Base-by-base conservation (phyloP, 2,888 invertebrate species). In the Eubasilissa splendida region DNA sequence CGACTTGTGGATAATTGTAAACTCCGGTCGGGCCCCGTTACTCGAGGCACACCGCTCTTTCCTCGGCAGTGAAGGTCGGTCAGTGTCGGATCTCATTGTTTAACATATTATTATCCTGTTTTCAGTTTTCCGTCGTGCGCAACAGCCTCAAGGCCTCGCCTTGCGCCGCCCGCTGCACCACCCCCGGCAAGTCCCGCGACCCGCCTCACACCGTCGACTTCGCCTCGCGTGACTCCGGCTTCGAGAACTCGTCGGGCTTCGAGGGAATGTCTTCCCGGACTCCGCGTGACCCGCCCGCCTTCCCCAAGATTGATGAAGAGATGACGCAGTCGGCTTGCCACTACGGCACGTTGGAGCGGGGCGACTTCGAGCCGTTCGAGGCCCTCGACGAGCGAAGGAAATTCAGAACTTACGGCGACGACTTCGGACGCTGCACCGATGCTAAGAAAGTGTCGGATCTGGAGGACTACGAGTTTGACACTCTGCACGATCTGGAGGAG, bases 401-500 rank as follows among this genome's bases (percentile, higher is more conserved):
- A 8, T 31, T 42, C n/a, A 14, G 31, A 12, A 5, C 10, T 1
- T 53, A 14, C 58, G 56, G n/a, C 11, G 50, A 58, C 14, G 53
- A 58, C 14, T 78, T 60, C 12, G 33, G 4, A 8, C 56, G n/a
- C 10, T 11, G 53, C 76, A 22, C n/a, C 50, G 58, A 31, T 33
- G 9, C 53, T 4, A 53, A 54, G 11, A 54, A 42, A 33, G 53
- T 56, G 56, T 12, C 66, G 31, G 58, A 74, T 22, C 5, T 58
- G 31, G 75, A 80, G 4, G 79, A 80, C 11, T 83, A 87, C 0
- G 90, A 90, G 2, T 86, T 88, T 0, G 88, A 89, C 3, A 88
- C 88, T 0, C 84, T 91, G 0, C 90, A 90, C 31, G 90, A 91
- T 77, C 81, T 91, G 4, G 91, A 91, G n/a, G 90, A 90, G 80